Evolutionary conservation across 2,888 invertebrate species (phyloP).

Genomic region (Cetonia aurata): DNA sequence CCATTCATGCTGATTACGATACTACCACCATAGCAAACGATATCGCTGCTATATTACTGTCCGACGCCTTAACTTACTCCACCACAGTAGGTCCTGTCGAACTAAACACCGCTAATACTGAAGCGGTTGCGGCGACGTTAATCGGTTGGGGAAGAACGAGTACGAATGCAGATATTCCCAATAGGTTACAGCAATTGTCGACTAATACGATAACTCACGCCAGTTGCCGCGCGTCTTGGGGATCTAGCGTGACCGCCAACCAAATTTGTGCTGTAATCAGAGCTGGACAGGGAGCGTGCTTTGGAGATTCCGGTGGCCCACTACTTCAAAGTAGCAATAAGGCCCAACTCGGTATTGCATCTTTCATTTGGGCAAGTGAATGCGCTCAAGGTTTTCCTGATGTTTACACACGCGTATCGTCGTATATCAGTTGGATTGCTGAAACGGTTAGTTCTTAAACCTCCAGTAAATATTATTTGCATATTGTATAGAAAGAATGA

Average conservation of each 20-base stretch:
- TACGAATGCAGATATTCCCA: conserved; percentile 70
- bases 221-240: conserved; percentile 67
- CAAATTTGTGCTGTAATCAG: conserved; percentile 73
- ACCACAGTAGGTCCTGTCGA: not conserved
- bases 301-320: conserved; percentile 72
- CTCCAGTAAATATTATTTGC: too few relatives aligned
- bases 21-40: not conserved
- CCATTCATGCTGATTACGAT: not conserved
- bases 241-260: conserved; percentile 65
- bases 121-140: conserved; percentile 37
- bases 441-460: too few relatives aligned
- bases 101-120: conserved; percentile 34
- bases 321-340: conserved; percentile 62
- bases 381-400: conserved; percentile 71
- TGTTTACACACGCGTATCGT: conserved; percentile 68
- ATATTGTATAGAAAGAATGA: too few relatives aligned
- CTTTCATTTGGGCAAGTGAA: conserved; percentile 67
- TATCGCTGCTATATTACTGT: not conserved
- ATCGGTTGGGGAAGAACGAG: conserved; percentile 56
- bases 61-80: not conserved
- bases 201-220: conserved; percentile 68
- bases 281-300: conserved; percentile 71
- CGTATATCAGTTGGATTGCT: conserved; percentile 67
- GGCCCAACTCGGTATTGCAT: conserved; percentile 68
- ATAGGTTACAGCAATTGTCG: conserved; percentile 70